Evolutionary conservation across 2,888 invertebrate genomes (phyloP).

Genomic region (Ornithoptera alexandrae): DNA sequence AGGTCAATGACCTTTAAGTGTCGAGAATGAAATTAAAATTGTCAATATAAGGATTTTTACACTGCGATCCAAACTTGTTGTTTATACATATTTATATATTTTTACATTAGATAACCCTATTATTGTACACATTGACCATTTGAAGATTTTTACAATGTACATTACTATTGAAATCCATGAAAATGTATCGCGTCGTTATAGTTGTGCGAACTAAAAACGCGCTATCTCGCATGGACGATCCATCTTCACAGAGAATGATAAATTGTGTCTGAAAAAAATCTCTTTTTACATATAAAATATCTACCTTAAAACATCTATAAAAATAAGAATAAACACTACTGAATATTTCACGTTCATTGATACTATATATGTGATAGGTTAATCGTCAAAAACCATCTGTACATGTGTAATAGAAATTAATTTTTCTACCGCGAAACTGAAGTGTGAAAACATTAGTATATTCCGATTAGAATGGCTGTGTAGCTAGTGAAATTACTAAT

Average conservation of each 20-base stretch:
- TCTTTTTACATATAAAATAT: background rate
- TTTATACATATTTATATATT: background rate
- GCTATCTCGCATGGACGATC: conserved; percentile 15
- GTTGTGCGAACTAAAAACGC: conserved; percentile 12
- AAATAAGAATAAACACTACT: background rate
- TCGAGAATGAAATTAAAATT: too few relatives aligned
- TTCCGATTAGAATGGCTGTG: too few relatives aligned
- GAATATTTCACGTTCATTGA: background rate
- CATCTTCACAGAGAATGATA: conserved; percentile 22
- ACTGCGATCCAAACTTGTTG: too few relatives aligned
- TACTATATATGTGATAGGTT: background rate
- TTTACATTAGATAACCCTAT: background rate
- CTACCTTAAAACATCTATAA: background rate
- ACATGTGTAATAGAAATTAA: too few relatives aligned
- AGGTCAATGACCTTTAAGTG: too few relatives aligned
- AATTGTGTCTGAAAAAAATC: conserved; percentile 10
- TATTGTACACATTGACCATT: background rate
- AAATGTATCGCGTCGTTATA: conserved; percentile 14
- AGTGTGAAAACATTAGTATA: too few relatives aligned
- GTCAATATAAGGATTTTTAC: too few relatives aligned
- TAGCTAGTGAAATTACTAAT: too few relatives aligned
- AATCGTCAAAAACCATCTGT: too few relatives aligned
- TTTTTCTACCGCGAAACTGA: too few relatives aligned
- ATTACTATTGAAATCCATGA: conserved; percentile 2
- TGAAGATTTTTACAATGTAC: background rate